Evolutionary conservation across 2,797 vertebrate genomes (phyloP).

Genomic region (Acanthis flammea): DNA sequence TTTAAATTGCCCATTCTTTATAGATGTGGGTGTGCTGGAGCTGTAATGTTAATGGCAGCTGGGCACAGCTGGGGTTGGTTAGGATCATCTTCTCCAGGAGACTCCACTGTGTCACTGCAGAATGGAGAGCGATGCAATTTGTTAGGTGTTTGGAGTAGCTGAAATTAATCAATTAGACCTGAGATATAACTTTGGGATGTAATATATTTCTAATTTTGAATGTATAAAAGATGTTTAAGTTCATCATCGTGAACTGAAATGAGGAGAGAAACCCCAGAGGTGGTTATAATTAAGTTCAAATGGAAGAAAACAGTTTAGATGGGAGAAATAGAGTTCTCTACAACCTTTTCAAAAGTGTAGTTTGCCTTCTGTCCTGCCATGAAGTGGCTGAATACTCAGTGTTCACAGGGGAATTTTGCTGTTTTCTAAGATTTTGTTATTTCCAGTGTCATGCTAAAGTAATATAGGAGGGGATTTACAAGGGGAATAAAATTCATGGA

Average conservation of each 20-base stretch:
- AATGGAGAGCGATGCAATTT: neutral
- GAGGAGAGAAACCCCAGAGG: neutral
- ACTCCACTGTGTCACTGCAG: neutral
- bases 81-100: neutral
- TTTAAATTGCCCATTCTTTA: conserved; percentile 13
- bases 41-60: neutral
- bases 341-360: neutral
- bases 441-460: neutral
- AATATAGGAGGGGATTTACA: neutral
- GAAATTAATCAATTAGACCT: neutral
- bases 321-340: neutral
- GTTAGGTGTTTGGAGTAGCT: neutral
- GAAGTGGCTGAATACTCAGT: neutral
- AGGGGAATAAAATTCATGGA: neutral
- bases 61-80: conserved; percentile 3
- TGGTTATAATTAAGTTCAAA: neutral
- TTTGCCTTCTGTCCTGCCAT: neutral
- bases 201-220: neutral
- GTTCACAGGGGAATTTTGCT: neutral
- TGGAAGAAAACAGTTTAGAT: neutral
- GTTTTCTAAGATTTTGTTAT: neutral
- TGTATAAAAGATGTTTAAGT: neutral
- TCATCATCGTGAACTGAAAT: neutral
- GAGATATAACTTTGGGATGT: neutral
- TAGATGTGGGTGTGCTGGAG: neutral